A percentile compares a stretch with the other conserved stretches of the same genome.
Conservation (phyloP, 2,113 vertebrate species). For the Alethe castanea region DNA sequence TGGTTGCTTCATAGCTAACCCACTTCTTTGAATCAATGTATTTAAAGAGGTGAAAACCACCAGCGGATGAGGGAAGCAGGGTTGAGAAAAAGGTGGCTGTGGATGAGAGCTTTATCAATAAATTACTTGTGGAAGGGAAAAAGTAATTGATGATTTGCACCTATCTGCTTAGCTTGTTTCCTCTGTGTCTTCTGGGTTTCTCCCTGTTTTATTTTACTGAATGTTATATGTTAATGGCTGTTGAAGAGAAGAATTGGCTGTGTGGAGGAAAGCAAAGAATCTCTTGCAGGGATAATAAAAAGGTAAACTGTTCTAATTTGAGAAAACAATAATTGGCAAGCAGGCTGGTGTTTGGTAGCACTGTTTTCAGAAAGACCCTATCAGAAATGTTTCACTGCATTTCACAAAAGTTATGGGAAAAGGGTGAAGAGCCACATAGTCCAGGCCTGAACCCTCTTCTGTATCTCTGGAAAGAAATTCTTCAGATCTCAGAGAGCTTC, state of each 20-base stretch:
- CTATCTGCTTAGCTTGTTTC: neutral
- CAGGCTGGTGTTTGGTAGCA: neutral
- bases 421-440: neutral
- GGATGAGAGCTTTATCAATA: neutral
- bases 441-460: neutral
- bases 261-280: neutral
- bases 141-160: constrained; percentile 1
- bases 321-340: neutral
- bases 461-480: neutral
- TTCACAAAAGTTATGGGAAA: neutral
- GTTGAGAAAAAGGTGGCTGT: neutral
- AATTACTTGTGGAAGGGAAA: neutral
- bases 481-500: neutral
- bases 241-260: neutral
- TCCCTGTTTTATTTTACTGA: neutral
- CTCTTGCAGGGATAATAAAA: constrained; percentile 7
- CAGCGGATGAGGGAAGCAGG: neutral
- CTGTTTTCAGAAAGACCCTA: neutral
- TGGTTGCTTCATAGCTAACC: neutral
- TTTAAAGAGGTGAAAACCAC: constrained; percentile 30
- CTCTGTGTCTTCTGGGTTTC: neutral
- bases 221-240: neutral
- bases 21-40: constrained; percentile 12
- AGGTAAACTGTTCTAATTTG: neutral
- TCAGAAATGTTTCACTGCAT: neutral